These are phyloP conservation scores for Aeoliscus strigatus DNA, from an alignment of 2,797 vertebrate genomes.

Conservation along the genomic window DNA sequence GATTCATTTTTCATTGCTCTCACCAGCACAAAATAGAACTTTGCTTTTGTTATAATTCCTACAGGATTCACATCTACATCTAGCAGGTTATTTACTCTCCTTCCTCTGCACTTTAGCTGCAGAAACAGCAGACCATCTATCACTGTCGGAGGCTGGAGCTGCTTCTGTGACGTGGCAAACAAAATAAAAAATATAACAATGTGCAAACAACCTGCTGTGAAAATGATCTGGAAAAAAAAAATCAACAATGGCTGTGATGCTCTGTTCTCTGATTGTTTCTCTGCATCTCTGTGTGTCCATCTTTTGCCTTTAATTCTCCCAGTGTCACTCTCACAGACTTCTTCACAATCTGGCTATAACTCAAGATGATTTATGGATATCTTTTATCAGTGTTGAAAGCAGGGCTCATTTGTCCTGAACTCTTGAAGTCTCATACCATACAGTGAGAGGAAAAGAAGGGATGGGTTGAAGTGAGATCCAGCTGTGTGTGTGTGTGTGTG, in stretches of 20 bases:
- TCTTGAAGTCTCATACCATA: constrained; percentile 39
- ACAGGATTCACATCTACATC: not conserved
- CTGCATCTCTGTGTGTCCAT: constrained; percentile 1
- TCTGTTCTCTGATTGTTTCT: constrained; percentile 16
- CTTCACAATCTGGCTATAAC: constrained; percentile 1
- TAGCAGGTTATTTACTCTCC: no score
- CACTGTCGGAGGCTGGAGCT: no score
- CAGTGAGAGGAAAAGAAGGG: constrained; percentile 18
- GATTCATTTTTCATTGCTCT: constrained; percentile 4
- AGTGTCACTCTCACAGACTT: constrained; percentile 10
- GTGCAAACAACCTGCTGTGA: no score
- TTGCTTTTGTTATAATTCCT: constrained; percentile 4
- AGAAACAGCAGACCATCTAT: no score
- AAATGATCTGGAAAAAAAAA: no score
- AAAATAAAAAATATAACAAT: not conserved
- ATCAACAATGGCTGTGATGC: constrained; percentile 13
- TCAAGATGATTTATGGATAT: constrained; percentile 59
- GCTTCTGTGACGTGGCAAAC: no score
- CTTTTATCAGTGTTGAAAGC: constrained; percentile 63
- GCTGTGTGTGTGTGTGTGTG: constrained; percentile 21
- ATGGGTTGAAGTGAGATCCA: constrained; percentile 11
- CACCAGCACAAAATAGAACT: constrained; percentile 4
- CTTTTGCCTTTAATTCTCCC: constrained; percentile 12
- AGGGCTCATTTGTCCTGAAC: constrained; percentile 56
- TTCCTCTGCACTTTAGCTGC: no score